Conservation (phyloP, 2,113 vertebrate genomes). For the Cynocephalus volans region DNA sequence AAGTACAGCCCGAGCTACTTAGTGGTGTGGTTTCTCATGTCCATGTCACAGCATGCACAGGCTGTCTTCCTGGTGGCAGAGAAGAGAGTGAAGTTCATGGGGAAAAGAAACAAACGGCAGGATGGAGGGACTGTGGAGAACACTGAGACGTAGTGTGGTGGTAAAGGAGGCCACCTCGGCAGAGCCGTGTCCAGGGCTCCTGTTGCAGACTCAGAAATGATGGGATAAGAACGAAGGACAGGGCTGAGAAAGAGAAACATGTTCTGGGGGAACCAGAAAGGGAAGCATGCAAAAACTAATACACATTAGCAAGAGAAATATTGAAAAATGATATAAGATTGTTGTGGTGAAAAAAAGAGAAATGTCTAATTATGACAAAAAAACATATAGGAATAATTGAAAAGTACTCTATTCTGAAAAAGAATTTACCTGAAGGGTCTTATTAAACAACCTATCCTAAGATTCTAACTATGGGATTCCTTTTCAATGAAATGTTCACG, state of each 20-base stretch:
- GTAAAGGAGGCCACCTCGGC: neutral
- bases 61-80: neutral
- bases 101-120: neutral
- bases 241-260: neutral
- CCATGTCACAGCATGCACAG: neutral
- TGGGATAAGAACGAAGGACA: neutral
- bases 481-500: conserved; percentile 33
- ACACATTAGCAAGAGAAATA: neutral
- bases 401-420: neutral
- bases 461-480: neutral
- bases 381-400: neutral
- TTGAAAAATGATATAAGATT: neutral
- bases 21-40: neutral
- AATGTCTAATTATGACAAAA: neutral
- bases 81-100: neutral
- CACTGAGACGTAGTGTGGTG: neutral
- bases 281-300: neutral
- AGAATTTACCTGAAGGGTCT: neutral
- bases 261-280: neutral
- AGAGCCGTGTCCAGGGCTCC: neutral
- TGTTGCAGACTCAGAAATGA: too few species aligned
- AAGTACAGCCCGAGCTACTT: neutral
- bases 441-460: neutral
- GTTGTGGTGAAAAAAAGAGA: neutral
- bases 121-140: neutral